A percentile compares a stretch with the other conserved stretches of the same genome.
Conservation (phyloP, 2,113 vertebrate genomes). For the Poeciliopsis prolifica region DNA sequence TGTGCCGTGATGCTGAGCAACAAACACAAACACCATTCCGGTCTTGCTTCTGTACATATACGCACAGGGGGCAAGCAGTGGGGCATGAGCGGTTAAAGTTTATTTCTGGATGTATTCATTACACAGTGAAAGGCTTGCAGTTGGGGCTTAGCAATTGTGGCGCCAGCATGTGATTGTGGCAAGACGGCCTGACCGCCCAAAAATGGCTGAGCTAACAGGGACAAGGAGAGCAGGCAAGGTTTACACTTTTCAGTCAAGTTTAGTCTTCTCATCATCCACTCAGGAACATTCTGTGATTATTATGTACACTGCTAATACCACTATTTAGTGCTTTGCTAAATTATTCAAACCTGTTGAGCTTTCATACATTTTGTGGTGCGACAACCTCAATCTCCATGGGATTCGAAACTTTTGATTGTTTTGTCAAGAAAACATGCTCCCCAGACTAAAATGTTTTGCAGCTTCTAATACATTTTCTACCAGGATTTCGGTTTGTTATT, state of each 20-base stretch:
- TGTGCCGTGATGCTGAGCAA: conserved; percentile 64
- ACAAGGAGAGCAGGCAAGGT: conserved; percentile 72
- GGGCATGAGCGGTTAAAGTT: conserved; percentile 79
- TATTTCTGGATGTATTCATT: conserved; percentile 96
- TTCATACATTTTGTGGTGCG: neutral
- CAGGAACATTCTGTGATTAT: conserved; percentile 81
- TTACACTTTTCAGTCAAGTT: conserved; percentile 71
- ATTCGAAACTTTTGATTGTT: too few relatives aligned
- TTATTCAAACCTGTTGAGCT: neutral
- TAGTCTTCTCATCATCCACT: conserved; percentile 39
- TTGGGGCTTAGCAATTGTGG: conserved; percentile 86
- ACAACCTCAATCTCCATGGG: too few relatives aligned
- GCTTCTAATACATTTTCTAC: neutral
- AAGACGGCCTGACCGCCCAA: conserved; percentile 91
- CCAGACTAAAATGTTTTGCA: neutral
- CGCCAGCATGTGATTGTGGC: conserved; percentile 93
- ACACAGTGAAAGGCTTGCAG: conserved; percentile 86
- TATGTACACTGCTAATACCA: conserved; percentile 66
- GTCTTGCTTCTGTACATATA: conserved; percentile 78
- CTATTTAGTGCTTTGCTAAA: conserved; percentile 1
- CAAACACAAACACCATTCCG: conserved; percentile 76
- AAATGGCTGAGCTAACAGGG: conserved; percentile 94
- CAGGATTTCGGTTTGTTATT: neutral
- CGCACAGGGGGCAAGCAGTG: conserved; percentile 68
- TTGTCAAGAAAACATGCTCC: neutral